Evolutionary conservation across 2,113 vertebrate genomes (phyloP), one percentile per base, ranked within the genome.

Genomic region (Puma concolor): DNA sequence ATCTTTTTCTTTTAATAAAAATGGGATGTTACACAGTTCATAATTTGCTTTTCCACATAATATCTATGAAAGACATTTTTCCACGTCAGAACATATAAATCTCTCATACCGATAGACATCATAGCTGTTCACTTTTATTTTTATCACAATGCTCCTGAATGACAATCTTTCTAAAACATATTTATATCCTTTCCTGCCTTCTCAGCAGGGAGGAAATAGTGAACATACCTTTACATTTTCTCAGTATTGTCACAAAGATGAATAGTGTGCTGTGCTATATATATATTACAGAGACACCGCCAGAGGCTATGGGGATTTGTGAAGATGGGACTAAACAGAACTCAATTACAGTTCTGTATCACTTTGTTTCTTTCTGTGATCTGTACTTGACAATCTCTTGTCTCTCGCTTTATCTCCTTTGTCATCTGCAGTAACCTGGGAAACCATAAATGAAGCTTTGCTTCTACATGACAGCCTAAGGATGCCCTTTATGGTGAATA

Each of bases 371-470:
- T 88, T 96, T 74, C 27, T 69, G 31, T 88, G 57, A 52, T 74
- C 33, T 82, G 23, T 83, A 87, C 60, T 95, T 92, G 29, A 92
- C 33, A 81, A 63, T 92, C 66, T 64, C 38, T 17, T 64, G 17
- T 91, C 69, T 83, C 63, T 94, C 23, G 10, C 8, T 85, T 7
- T 71, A 84, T 21, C 16, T 93, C 38, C 13, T 52, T 97, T 92
- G 91, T 91, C 57, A 81, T 94, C 69, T 88, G 41, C 17, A 92
- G 38, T 88, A 81, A 94, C 94, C 86, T 82, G 95, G 60, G 29
- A 89, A 89, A 89, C 16, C 4, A 52, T 66, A 85, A 92, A 76
- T 3, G 92, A 96, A 97, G 52, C 29, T 89, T 44, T 89, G 64
- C 33, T 92, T 95, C 48, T 93, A 72, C 8, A 86, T 14, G 41